Evolutionary conservation across 2,888 invertebrate genomes (phyloP).

Genomic region (Macaria notata): DNA sequence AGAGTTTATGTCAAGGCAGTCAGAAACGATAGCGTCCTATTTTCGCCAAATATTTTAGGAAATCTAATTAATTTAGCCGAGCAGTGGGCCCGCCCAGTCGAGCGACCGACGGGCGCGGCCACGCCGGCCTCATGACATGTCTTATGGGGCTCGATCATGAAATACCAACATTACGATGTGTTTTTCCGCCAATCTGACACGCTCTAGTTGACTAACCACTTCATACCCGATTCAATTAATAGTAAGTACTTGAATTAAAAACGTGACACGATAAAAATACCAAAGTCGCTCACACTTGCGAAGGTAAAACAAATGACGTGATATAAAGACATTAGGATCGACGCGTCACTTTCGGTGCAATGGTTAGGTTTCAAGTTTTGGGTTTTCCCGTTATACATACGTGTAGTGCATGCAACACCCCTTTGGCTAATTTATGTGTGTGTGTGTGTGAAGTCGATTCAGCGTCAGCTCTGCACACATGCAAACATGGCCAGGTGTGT

Average conservation of each 20-base stretch:
- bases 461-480: no score
- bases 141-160: constrained; percentile 25
- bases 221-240: neutral
- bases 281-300: no score
- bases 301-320: no score
- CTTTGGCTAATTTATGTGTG: neutral
- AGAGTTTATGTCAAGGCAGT: no score
- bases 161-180: constrained; percentile 19
- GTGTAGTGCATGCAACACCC: neutral
- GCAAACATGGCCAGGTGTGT: constrained; percentile 1
- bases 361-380: no score
- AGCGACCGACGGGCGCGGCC: constrained; percentile 20
- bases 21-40: constrained; percentile 1
- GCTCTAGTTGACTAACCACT: neutral
- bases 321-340: no score
- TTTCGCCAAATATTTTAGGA: constrained; percentile 16
- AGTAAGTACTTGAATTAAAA: no score
- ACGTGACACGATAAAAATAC: no score
- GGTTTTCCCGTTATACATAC: no score
- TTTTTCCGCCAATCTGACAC: constrained; percentile 12
- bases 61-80: constrained; percentile 21
- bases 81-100: constrained; percentile 16
- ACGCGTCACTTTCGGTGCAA: no score
- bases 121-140: constrained; percentile 18
- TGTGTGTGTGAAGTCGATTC: no score